These are phyloP conservation scores for Pediacus dermestoides DNA, from an alignment of 2,888 invertebrate genomes.

Conservation along the genomic window DNA sequence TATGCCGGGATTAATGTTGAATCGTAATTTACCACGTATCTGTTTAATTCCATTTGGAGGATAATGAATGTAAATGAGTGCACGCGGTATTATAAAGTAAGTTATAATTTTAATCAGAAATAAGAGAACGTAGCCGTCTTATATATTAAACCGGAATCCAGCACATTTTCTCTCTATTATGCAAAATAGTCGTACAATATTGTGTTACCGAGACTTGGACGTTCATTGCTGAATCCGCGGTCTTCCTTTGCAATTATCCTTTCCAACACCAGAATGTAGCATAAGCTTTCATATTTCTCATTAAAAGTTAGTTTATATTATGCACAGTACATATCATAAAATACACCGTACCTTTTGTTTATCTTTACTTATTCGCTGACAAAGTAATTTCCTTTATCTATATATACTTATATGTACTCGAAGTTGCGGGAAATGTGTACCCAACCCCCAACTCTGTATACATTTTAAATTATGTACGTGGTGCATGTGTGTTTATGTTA, in stretches of 20 bases:
- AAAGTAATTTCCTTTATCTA: not conserved
- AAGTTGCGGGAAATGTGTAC: too few species aligned
- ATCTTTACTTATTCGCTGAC: too few species aligned
- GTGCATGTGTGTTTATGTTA: too few species aligned
- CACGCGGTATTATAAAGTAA: not conserved
- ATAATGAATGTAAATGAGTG: conserved; percentile 1
- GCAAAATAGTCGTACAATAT: conserved; percentile 1
- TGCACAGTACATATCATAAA: conserved; percentile 8
- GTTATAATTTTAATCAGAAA: conserved; percentile 1
- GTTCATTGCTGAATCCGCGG: not conserved
- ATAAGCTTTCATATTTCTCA: conserved; percentile 11
- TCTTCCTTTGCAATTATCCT: conserved; percentile 5
- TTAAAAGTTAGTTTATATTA: conserved; percentile 13
- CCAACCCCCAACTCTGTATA: too few species aligned
- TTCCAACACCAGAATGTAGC: conserved; percentile 3
- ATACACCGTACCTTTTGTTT: conserved; percentile 10
- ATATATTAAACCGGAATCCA: not conserved
- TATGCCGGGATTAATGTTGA: conserved; percentile 1
- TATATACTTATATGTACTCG: not conserved
- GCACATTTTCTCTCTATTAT: not conserved
- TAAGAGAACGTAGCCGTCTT: conserved; percentile 1
- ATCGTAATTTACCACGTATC: not conserved
- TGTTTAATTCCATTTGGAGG: not conserved
- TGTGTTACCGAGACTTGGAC: not conserved
- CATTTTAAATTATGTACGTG: too few species aligned